Evolutionary conservation across 2,113 vertebrate species (phyloP).

Genomic region (Tricholaema leucomelas): DNA sequence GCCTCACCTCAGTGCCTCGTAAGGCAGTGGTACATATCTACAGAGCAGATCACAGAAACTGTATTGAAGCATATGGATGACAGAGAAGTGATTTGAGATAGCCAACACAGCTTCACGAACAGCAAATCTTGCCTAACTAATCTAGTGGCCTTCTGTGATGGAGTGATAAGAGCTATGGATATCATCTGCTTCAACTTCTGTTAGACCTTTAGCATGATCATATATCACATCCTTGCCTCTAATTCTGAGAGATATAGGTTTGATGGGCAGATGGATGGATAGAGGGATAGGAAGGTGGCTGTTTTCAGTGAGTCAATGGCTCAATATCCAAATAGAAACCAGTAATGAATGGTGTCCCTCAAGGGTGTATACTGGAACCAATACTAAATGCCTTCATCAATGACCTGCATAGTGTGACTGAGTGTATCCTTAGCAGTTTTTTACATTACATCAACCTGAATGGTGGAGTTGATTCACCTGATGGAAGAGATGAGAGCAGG

Average conservation of each 20-base stretch:
- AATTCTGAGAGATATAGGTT: neutral
- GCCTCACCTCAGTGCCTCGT: neutral
- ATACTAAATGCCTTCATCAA: neutral
- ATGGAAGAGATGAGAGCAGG: neutral
- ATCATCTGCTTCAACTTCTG: neutral
- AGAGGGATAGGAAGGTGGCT: neutral
- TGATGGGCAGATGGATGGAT: neutral
- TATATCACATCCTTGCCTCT: neutral
- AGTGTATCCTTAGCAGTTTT: neutral
- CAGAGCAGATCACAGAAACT: neutral
- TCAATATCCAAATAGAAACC: neutral
- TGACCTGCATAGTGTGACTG: accelerated
- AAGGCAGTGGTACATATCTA: neutral
- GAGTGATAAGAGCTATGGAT: neutral
- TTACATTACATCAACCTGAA: neutral
- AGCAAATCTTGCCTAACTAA: neutral
- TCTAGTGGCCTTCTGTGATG: neutral
- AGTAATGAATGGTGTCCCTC: neutral
- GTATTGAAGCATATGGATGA: neutral
- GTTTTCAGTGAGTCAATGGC: neutral
- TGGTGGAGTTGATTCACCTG: neutral
- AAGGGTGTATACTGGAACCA: neutral
- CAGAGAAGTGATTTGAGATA: neutral
- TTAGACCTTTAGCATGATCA: neutral
- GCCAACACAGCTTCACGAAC: neutral